These are phyloP conservation scores for Napeogenes sylphis DNA, from an alignment of 2,888 invertebrate species.

Conservation along the genomic window DNA sequence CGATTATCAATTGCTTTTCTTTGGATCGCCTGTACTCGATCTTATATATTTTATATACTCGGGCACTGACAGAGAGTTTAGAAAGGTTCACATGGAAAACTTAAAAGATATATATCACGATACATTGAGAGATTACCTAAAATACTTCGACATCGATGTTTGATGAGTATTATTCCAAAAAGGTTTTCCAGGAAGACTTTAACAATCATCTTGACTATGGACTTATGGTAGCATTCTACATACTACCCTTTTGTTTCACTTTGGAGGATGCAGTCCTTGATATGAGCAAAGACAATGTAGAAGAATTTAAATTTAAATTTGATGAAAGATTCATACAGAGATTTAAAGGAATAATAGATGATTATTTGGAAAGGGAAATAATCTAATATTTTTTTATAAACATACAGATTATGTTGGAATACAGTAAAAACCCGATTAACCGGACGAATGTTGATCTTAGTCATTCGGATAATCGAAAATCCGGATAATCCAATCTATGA, in stretches of 20 bases:
- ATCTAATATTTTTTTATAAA: too few relatives aligned
- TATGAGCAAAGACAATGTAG: neutral
- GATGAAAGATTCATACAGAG: conserved; percentile 2
- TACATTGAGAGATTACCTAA: neutral
- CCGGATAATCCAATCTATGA: too few relatives aligned
- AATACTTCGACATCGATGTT: conserved; percentile 3
- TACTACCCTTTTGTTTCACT: neutral
- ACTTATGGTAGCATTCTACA: neutral
- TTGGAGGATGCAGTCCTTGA: neutral
- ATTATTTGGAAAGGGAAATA: conserved; percentile 1
- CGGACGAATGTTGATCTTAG: too few relatives aligned
- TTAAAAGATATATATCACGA: conserved; percentile 1
- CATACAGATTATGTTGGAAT: too few relatives aligned
- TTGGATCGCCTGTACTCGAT: neutral
- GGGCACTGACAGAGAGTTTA: neutral
- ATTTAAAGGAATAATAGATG: conserved; percentile 3
- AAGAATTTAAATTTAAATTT: neutral
- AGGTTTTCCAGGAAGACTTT: neutral
- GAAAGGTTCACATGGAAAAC: neutral
- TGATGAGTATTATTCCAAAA: conserved; percentile 1
- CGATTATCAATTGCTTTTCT: conserved; percentile 5
- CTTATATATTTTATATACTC: neutral
- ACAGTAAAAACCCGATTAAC: too few relatives aligned
- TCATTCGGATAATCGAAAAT: too few relatives aligned
- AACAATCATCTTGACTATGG: conserved; percentile 2